Evolutionary conservation across 2,888 invertebrate species (phyloP).

Genomic region (Cotesia congregata): DNA sequence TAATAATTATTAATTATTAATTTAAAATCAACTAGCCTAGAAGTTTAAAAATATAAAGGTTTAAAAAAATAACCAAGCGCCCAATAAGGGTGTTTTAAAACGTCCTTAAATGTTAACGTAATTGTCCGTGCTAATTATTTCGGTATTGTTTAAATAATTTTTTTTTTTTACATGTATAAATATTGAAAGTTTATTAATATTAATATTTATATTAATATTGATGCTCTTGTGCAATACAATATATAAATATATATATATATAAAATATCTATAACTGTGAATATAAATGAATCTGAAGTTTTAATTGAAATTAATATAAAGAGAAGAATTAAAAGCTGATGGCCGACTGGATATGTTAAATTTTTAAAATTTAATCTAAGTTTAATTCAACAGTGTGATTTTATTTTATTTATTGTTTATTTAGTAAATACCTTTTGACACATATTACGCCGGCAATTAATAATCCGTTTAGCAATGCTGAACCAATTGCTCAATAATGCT

Average conservation of each 20-base stretch:
- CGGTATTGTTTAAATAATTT: neutral
- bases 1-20: conserved; percentile 27
- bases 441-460: neutral
- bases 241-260: neutral
- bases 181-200: neutral
- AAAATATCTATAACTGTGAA: neutral
- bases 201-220: neutral
- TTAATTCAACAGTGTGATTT: neutral
- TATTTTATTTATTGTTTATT: neutral
- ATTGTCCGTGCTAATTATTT: conserved; percentile 42
- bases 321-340: no score
- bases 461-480: conserved; percentile 22
- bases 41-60: conserved; percentile 55
- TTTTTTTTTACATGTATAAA: neutral
- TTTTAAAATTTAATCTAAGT: no score
- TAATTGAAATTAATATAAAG: no score
- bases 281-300: neutral
- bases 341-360: no score
- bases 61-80: conserved; percentile 43
- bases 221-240: neutral
- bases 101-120: neutral
- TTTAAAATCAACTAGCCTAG: conserved; percentile 33
- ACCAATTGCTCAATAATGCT: conserved; percentile 23
- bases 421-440: neutral
- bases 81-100: neutral